A percentile compares a stretch with the other conserved stretches of the same genome.
Conservation (phyloP, 2,888 invertebrate species). For the Cremastobaeus sp. region DNA sequence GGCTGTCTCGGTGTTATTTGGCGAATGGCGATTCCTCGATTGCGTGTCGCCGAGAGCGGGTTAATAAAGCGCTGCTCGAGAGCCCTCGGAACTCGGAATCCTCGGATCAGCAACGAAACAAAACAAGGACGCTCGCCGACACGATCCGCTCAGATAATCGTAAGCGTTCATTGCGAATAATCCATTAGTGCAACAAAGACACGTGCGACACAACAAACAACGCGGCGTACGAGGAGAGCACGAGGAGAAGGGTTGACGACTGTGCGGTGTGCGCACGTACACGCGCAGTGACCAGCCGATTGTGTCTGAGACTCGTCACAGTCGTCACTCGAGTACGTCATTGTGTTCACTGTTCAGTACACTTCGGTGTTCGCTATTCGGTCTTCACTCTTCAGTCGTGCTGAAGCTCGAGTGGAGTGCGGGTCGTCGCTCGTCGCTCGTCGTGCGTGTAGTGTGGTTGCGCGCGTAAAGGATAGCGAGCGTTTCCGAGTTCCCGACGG, state of each 20-base stretch:
- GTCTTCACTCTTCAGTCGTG: too few relatives aligned
- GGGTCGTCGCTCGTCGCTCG: too few relatives aligned
- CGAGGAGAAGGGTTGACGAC: constrained; percentile 34
- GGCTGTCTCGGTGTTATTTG: too few relatives aligned
- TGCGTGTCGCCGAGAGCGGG: too few relatives aligned
- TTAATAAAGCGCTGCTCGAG: too few relatives aligned
- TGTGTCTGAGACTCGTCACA: constrained; percentile 46
- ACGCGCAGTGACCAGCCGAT: constrained; percentile 61
- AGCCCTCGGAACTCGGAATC: too few relatives aligned
- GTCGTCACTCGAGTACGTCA: constrained; percentile 40
- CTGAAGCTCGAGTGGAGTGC: constrained; percentile 66
- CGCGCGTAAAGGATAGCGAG: too few relatives aligned
- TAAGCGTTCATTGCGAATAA: constrained; percentile 45
- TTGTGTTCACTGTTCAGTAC: constrained; percentile 18
- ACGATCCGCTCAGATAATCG: constrained; percentile 21
- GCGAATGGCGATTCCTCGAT: too few relatives aligned
- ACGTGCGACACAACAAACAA: constrained; percentile 53
- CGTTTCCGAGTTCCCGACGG: too few relatives aligned
- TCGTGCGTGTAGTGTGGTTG: too few relatives aligned
- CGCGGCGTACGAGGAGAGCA: constrained; percentile 10
- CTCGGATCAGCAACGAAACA: too few relatives aligned
- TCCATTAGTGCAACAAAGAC: constrained; percentile 57
- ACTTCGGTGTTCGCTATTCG: too few relatives aligned
- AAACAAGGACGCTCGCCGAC: constrained; percentile 28
- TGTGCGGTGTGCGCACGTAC: constrained; percentile 41